Percentiles rank a stretch among this genome's conserved stretches.
Conservation (phyloP, 2,888 invertebrate genomes). For the Acronicta alni region DNA sequence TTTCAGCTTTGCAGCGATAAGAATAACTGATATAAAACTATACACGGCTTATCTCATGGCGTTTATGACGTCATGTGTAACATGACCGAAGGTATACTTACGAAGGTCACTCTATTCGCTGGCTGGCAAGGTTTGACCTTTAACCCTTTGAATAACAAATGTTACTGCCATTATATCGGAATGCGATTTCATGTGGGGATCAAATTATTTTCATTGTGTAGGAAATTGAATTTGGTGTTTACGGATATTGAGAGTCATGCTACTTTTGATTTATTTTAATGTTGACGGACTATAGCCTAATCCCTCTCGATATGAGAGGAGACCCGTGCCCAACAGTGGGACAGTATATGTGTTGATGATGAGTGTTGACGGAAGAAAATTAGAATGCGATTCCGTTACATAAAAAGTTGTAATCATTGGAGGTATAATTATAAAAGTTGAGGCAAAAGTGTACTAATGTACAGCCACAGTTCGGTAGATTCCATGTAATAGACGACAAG, state of each 20-base stretch:
- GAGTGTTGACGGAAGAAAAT: too few relatives aligned
- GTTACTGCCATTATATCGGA: slow-evolving; percentile 22
- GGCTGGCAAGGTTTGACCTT: slow-evolving; percentile 35
- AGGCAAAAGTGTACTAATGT: too few relatives aligned
- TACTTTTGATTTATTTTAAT: too few relatives aligned
- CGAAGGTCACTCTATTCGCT: slow-evolving; percentile 49
- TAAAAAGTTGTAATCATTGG: too few relatives aligned
- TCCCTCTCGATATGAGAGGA: too few relatives aligned
- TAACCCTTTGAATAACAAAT: slow-evolving; percentile 37
- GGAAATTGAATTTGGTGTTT: slow-evolving; percentile 38
- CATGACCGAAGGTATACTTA: slow-evolving; percentile 29
- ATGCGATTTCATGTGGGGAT: slow-evolving; percentile 11
- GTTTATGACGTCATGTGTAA: slow-evolving; percentile 39
- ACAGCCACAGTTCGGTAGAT: too few relatives aligned
- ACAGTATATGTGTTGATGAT: too few relatives aligned
- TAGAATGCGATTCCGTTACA: too few relatives aligned
- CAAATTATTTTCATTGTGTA: slow-evolving; percentile 15
- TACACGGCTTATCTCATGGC: slow-evolving; percentile 35
- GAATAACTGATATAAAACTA: slow-evolving; percentile 37
- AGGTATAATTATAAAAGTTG: too few relatives aligned
- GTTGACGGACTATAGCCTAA: too few relatives aligned
- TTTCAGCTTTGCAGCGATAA: slow-evolving; percentile 30
- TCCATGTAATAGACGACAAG: too few relatives aligned
- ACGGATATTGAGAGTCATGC: slow-evolving; percentile 19
- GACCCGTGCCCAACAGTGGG: too few relatives aligned